A percentile compares a stretch with the other conserved stretches of the same genome.
These are phyloP conservation scores for Monopterus albus DNA, from an alignment of 2,113 vertebrate genomes.

Conservation along the genomic window DNA sequence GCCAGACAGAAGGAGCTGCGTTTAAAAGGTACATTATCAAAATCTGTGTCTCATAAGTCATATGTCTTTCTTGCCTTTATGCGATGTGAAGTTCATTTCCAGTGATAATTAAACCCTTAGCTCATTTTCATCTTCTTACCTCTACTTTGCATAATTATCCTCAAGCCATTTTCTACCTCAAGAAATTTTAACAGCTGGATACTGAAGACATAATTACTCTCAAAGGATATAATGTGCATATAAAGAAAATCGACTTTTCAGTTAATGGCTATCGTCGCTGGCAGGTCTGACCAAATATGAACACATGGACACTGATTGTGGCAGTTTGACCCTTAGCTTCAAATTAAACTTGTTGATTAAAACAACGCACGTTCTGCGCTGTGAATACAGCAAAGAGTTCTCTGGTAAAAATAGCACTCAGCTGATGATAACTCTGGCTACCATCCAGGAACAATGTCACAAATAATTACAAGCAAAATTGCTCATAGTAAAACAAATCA, in stretches of 20 bases:
- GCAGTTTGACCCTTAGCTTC: background rate
- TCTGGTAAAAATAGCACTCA: background rate
- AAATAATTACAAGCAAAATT: background rate
- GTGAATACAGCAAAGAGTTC: background rate
- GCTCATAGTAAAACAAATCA: background rate
- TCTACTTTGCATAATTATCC: conserved; percentile 69
- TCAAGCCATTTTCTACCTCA: conserved; percentile 32
- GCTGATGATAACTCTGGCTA: conserved; percentile 3
- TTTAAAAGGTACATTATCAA: conserved; percentile 59
- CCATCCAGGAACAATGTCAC: background rate
- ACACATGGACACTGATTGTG: conserved; percentile 11
- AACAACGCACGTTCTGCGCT: background rate
- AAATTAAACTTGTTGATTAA: conserved; percentile 17
- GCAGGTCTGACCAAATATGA: background rate
- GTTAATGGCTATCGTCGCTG: background rate
- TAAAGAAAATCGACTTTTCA: conserved; percentile 14
- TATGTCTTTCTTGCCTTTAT: conserved; percentile 35
- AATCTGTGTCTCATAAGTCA: conserved; percentile 48
- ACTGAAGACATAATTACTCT: conserved; percentile 38
- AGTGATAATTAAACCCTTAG: conserved; percentile 68
- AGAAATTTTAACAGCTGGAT: conserved; percentile 47
- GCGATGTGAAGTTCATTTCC: conserved; percentile 51
- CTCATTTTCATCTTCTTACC: conserved; percentile 60
- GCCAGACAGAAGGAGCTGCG: conserved; percentile 22
- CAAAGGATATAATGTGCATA: conserved; percentile 31